Evolutionary conservation across 2,888 invertebrate genomes (phyloP).

Genomic region (Cartodere bifasciata): DNA sequence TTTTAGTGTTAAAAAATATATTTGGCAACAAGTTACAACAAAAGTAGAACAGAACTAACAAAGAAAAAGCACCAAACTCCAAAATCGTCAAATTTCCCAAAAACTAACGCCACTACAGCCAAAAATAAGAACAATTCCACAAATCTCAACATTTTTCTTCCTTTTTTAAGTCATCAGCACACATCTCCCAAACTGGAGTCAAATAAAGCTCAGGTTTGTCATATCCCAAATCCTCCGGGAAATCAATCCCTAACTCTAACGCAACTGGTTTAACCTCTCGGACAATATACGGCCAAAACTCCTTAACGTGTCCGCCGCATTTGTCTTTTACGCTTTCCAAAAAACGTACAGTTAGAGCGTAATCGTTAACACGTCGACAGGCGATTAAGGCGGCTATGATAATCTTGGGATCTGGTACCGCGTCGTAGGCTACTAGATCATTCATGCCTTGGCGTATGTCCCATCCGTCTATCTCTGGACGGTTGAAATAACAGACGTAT

Average conservation of each 20-base stretch:
- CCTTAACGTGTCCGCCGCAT: constrained; percentile 59
- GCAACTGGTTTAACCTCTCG: constrained; percentile 86
- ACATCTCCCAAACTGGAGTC: constrained; percentile 52
- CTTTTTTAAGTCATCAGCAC: constrained; percentile 7
- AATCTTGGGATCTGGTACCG: constrained; percentile 47
- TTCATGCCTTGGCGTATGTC: constrained; percentile 44
- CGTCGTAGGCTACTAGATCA: constrained; percentile 42
- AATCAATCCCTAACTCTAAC: constrained; percentile 82
- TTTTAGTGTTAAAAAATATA: too few relatives aligned
- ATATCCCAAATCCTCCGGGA: constrained; percentile 90
- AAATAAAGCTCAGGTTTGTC: constrained; percentile 91
- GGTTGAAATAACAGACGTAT: constrained; percentile 72
- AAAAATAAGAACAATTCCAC: too few relatives aligned
- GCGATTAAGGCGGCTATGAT: constrained; percentile 46
- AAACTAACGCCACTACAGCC: too few relatives aligned
- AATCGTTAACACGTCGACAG: constrained; percentile 52
- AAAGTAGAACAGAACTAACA: too few relatives aligned
- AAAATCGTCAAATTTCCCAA: too few relatives aligned
- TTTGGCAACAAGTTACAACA: too few relatives aligned
- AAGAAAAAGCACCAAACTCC: too few relatives aligned
- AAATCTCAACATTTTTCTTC: too few relatives aligned
- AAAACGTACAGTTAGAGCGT: constrained; percentile 54
- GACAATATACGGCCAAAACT: constrained; percentile 76
- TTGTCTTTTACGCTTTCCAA: constrained; percentile 85
- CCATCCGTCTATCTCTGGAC: constrained; percentile 82